Evolutionary conservation across 2,113 vertebrate genomes (phyloP), one percentile per base, ranked within the genome.

Genomic region (Sebastes fasciatus): DNA sequence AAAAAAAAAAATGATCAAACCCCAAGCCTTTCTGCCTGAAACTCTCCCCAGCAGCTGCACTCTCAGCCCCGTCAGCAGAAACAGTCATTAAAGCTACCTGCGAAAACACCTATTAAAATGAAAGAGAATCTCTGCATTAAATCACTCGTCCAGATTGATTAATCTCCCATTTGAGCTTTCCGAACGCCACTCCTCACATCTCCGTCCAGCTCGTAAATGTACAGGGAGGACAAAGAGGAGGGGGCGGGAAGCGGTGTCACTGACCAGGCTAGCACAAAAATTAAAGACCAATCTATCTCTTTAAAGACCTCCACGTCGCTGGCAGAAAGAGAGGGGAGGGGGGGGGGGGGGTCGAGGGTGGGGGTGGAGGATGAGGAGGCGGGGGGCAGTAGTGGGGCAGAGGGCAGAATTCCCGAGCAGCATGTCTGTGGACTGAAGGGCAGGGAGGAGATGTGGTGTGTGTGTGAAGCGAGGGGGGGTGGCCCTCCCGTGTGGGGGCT

Each of bases 361-460:
- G 85, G 3, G 26, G 26, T 26, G 26, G 3, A 34, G 51, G 60
- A 26, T n/a, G 63, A 10, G 66, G 55, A 23, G 84, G 70, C n/a
- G 84, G 79, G 88, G 77, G 89, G 86, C 90, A 93, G 91, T 94
- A 95, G 90, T 94, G 93, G 94, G 92, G 91, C 94, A 95, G 94
- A 94, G 95, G 94, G 94, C 94, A 95, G 95, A 96, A 96, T 95
- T 95, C 93, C 93, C 91, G 74, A 94, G 92, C 90, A 91, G 93
- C 92, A 90, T 77, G 92, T 94, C 92, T 94, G 92, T 88, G 93
- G 89, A 88, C 92, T 91, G 93, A 95, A 93, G 87, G 89, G 87
- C 91, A 92, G 82, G 76, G 87, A 83, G 88, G 79, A 77, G 74
- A 78, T n/a, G 72, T 62, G 62, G 77, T 63, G 60, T 88, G 78